phyloP scores from a whole-genome alignment of 2,113 vertebrate species.

The Pseudopodoces humilis region DNA sequence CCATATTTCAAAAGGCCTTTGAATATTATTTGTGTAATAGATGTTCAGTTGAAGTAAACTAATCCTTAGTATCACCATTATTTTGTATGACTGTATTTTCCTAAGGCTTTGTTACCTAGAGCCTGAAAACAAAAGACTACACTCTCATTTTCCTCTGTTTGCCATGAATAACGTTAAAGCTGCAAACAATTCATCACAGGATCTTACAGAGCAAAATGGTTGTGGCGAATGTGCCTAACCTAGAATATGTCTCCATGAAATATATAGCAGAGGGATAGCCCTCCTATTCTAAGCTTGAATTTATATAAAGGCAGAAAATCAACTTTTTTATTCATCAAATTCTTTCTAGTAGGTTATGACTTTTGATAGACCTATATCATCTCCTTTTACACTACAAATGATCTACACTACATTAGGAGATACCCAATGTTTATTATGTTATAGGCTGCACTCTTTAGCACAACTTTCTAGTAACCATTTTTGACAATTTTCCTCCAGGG shows the following conservation, averaged over 20 bases:
- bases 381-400: neutral
- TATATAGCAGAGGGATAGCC: neutral
- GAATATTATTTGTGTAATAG: neutral
- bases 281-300: neutral
- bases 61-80: neutral
- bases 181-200: neutral
- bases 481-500: neutral
- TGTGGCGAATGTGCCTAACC: neutral
- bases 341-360: neutral
- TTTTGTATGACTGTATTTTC: neutral
- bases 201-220: neutral
- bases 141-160: slow-evolving; percentile 28
- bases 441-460: neutral
- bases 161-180: neutral
- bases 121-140: neutral
- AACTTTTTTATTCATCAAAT: neutral
- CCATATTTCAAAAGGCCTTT: neutral
- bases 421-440: neutral
- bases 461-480: neutral
- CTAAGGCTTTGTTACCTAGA: neutral
- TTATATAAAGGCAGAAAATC: neutral
- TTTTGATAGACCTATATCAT: neutral
- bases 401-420: neutral
- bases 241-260: neutral
- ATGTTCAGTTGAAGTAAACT: slow-evolving; percentile 5